phyloP scores from a whole-genome alignment of 64 coral and sea anemone species.

The Actinia tenebrosa region DNA sequence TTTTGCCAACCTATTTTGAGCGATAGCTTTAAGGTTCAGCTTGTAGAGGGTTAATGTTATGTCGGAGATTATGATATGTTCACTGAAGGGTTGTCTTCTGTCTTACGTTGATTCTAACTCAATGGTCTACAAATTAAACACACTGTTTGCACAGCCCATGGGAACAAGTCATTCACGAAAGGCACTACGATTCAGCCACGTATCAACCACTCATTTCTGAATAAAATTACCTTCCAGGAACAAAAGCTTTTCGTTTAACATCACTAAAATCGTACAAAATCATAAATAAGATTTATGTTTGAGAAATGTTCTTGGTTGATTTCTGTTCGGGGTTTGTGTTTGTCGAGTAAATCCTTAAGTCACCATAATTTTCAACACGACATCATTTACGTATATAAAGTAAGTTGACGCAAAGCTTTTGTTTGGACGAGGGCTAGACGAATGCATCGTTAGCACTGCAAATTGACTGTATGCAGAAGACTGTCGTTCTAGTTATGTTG shows the following conservation, averaged over 20 bases:
- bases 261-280: background rate
- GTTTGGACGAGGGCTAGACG: slow-evolving; percentile 10
- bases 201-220: background rate
- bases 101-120: slow-evolving; percentile 11
- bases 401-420: slow-evolving; percentile 19
- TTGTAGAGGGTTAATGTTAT: background rate
- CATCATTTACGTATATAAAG: slow-evolving; percentile 14
- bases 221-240: background rate
- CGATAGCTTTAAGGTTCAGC: background rate
- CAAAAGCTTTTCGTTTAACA: background rate
- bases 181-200: slow-evolving; percentile 19
- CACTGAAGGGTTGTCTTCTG: slow-evolving; percentile 4
- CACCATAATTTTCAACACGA: slow-evolving; percentile 15
- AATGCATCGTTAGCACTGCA: slow-evolving; percentile 5
- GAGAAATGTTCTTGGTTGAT: background rate
- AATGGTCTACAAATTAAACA: slow-evolving; percentile 30
- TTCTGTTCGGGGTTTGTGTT: background rate
- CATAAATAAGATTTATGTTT: background rate
- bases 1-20: background rate
- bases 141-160: slow-evolving; percentile 29
- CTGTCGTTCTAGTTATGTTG: slow-evolving; percentile 11
- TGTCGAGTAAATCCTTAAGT: slow-evolving; percentile 12
- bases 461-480: slow-evolving; percentile 4
- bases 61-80: slow-evolving; percentile 5
- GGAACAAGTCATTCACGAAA: slow-evolving; percentile 29